Evolutionary conservation across 2,797 vertebrate genomes (phyloP), one percentile per base, ranked within the genome.

Genomic region (Eulemur albifrons): DNA sequence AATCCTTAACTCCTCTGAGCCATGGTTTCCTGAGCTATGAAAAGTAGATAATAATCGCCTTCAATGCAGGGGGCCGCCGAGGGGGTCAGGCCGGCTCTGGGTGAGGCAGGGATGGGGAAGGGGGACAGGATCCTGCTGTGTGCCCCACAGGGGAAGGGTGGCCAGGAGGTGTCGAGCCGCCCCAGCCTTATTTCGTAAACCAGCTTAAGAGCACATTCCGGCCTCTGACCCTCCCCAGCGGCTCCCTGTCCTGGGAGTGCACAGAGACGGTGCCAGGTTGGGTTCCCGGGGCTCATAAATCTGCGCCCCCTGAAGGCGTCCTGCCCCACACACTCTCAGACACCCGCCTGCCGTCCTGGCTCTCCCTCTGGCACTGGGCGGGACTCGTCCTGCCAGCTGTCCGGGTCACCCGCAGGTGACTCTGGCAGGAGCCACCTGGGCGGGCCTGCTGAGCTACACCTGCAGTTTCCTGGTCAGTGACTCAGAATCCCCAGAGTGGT

Each of bases 391-490:
- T 92, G 88, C 85, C 97, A 73, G 35, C 92, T 59, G 4, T 43
- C 59, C 13, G 88, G 97, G 98, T 98, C 97, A 97, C 40, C 20
- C 61, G 5, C 96, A 85, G 98, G 96, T 94, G 48, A 97, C 4
- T 15, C 23, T 1, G 97, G 90, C 94, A 96, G 92, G 75, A 96
- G 93, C 93, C 86, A 10, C 63, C 14, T 2, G 83, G 75, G 69
- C 76, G 7, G 90, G 73, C 97, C 97, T 96, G 7, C 97, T 40
- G 70, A 84, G 95, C 86, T 40, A 18, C 96, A 90, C 96, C 98
- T 96, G 97, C 0, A 92, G 97, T 97, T 98, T 98, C 98, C 98
- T 98, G 98, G 97, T 98, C 98, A 97, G 94, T 98, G 95, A 97
- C 85, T 97, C 9, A 45, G 98, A 97, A 96, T 97, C 80, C 0